These are phyloP conservation scores for Tiliacea citrago DNA, from an alignment of 2,888 invertebrate genomes.

Conservation along the genomic window DNA sequence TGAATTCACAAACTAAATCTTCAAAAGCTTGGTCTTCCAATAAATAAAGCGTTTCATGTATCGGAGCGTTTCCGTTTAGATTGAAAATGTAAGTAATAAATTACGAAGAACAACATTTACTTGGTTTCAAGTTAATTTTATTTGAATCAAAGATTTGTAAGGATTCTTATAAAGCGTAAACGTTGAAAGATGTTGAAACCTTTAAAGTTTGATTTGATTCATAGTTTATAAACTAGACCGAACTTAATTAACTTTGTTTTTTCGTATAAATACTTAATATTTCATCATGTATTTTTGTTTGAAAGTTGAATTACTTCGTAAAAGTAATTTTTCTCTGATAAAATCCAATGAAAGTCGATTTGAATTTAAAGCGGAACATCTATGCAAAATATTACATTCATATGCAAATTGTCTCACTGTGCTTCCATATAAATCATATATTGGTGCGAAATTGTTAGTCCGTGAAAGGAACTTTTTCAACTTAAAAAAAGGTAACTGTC, in stretches of 20 bases:
- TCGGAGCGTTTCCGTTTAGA: constrained; percentile 67
- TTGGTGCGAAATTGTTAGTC: constrained; percentile 47
- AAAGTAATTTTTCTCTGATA: constrained; percentile 23
- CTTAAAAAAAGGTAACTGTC: background rate
- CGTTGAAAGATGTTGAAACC: constrained; percentile 64
- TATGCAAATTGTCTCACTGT: constrained; percentile 57
- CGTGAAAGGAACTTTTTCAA: constrained; percentile 19
- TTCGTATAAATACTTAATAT: background rate
- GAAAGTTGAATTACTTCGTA: constrained; percentile 13
- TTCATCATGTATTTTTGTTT: background rate
- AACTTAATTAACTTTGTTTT: constrained; percentile 26
- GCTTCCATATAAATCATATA: constrained; percentile 53
- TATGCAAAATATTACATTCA: constrained; percentile 64
- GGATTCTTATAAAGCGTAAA: constrained; percentile 69
- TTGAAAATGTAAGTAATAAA: constrained; percentile 29
- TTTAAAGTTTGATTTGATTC: constrained; percentile 54
- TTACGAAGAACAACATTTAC: constrained; percentile 54
- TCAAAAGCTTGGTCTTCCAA: constrained; percentile 40
- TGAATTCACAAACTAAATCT: constrained; percentile 46
- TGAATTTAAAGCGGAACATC: constrained; percentile 57
- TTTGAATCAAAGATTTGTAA: constrained; percentile 66
- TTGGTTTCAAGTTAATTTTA: constrained; percentile 71
- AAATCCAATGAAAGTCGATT: constrained; percentile 58
- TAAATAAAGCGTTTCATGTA: constrained; percentile 50
- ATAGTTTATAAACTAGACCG: constrained; percentile 30